phyloP scores from a whole-genome alignment of 2,113 vertebrate genomes.

The Myrmecophaga tridactyla region DNA sequence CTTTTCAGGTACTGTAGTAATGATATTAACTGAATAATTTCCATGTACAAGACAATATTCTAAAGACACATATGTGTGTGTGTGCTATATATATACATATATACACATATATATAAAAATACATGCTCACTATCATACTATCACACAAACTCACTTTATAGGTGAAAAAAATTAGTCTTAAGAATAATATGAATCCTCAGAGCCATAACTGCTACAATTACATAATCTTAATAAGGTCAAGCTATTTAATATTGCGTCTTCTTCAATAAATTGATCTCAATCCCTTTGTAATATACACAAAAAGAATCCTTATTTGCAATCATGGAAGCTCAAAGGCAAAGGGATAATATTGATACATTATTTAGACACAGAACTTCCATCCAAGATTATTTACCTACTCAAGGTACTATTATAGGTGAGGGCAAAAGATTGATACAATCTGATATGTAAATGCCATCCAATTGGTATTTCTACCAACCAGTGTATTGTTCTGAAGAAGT shows the following conservation, averaged over 20 bases:
- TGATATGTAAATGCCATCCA: accelerated
- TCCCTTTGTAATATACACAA: no score
- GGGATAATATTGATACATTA: neutral
- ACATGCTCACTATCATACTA: neutral
- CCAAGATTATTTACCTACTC: neutral
- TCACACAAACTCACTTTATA: neutral
- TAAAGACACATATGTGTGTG: neutral
- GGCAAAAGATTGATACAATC: neutral
- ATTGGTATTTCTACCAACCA: no score
- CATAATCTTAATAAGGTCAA: accelerated
- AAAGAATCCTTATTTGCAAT: neutral
- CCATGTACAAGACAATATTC: neutral
- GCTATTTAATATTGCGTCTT: neutral
- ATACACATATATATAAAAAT: neutral
- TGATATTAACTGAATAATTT: neutral
- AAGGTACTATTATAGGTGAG: neutral
- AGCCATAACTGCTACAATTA: accelerated
- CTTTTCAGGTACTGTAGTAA: no score
- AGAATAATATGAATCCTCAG: neutral
- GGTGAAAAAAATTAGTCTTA: neutral
- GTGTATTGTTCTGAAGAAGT: neutral
- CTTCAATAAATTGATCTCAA: neutral
- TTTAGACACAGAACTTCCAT: neutral
- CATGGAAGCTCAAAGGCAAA: neutral
- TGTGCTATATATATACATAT: neutral